Evolutionary conservation across 2,888 invertebrate species (phyloP), one percentile per base, ranked within the genome.

Genomic region (Oegoconia quadripuncta): DNA sequence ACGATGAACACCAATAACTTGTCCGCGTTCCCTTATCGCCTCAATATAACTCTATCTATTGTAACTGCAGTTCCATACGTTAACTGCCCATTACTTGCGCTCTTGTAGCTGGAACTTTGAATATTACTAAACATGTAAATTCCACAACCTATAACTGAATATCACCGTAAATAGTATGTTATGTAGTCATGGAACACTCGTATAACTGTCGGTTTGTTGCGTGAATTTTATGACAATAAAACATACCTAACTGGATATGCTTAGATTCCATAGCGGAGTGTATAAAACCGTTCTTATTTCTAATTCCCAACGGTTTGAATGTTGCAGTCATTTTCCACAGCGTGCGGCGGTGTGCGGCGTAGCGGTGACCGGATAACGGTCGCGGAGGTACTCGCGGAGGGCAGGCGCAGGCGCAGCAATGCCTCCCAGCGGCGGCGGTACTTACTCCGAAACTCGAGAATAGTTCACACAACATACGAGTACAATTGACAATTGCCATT

Each of bases 311-410:
- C 63, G 59, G 66, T 66, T 69, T 64, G 59, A 67, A 66, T 64
- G 58, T 57, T 64, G 64, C 52, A 55, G 64, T 55, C 54, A 59
- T 70, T 73, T 69, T 68, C 65, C 57, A 55, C 55, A 59, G 59
- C 53, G 57, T 48, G 61, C 58, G 44, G 46, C 53, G 55, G 58
- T 59, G 62, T 48, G 54, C 57, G 61, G 65, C 65, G 55, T 76
- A 79, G 81, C 81, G 79, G 79, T 77, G 80, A 80, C 80, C 74
- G 78, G 63, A 67, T 83, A 83, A 83, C 84, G 83, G 84, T 81
- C 69, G 44, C 52, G 34, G 58, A 70, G 67, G 72, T 76, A 75
- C 74, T 64, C 67, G 61, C 60, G 44, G 66, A 79, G 77, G 74
- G 75, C 73, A 68, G 52, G 51, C 57, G 50, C 54, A 27, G 27